phyloP scores from a whole-genome alignment of 2,888 invertebrate species.

The Trypoxylon attenuatum region DNA sequence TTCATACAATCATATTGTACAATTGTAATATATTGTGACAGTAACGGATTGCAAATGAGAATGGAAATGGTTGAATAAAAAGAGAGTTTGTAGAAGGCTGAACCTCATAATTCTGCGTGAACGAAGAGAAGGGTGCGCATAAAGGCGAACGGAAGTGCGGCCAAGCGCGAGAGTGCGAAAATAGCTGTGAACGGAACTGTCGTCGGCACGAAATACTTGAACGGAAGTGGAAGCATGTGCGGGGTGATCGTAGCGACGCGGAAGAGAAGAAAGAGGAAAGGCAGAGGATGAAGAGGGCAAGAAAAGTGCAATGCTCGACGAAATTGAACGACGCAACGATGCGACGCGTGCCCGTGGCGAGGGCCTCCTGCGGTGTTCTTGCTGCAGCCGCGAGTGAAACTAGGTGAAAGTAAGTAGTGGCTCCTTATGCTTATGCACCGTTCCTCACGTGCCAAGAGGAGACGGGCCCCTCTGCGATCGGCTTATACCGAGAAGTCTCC shows the following conservation, averaged over 20 bases:
- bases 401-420: constrained; percentile 52
- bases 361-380: constrained; percentile 7
- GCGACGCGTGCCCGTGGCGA: background rate
- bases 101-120: background rate
- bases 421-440: constrained; percentile 9
- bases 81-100: no score
- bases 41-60: no score
- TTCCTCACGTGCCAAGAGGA: constrained; percentile 16
- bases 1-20: no score
- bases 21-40: no score
- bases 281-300: no score
- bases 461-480: constrained; percentile 30
- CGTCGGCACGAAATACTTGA: constrained; percentile 22
- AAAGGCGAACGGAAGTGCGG: background rate
- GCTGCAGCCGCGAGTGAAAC: constrained; percentile 46
- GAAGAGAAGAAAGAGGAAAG: background rate
- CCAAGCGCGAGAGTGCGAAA: background rate
- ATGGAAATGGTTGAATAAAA: no score
- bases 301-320: constrained; percentile 26
- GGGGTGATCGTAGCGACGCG: constrained; percentile 23
- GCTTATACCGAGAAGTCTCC: no score
- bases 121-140: background rate
- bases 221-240: constrained; percentile 18
- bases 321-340: constrained; percentile 28
- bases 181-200: background rate